A percentile compares a stretch with the other conserved stretches of the same genome.
These are phyloP conservation scores for Takifugu bimaculatus DNA, from an alignment of 2,113 vertebrate genomes.

Conservation along the genomic window DNA sequence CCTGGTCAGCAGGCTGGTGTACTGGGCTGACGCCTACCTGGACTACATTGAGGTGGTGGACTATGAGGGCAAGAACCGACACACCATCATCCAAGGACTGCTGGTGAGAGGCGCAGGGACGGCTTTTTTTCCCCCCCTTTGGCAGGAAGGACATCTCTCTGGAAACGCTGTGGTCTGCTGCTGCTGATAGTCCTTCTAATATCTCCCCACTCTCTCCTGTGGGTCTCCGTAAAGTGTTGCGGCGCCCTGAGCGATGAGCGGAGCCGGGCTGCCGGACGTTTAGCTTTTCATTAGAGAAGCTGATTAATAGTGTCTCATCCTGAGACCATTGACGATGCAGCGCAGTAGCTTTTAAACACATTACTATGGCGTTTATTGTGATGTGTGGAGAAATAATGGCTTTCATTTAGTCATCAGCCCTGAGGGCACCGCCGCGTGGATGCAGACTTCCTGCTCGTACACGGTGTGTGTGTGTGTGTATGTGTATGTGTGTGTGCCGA, in stretches of 20 bases:
- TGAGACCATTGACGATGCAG: constrained; percentile 31
- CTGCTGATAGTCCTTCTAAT: background rate
- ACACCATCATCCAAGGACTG: constrained; percentile 96
- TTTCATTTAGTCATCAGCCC: constrained; percentile 55
- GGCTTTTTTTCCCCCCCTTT: too few species aligned
- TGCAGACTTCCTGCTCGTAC: background rate
- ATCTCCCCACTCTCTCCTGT: constrained; percentile 26
- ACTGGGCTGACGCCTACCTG: constrained; percentile 97
- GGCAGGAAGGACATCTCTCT: background rate
- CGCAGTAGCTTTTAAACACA: constrained; percentile 46
- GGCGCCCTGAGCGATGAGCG: constrained; percentile 35
- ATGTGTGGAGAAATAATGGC: constrained; percentile 51
- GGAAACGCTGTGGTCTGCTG: background rate
- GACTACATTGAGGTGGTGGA: constrained; percentile 98
- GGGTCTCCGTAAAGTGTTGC: constrained; percentile 18
- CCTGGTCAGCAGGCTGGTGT: constrained; percentile 90
- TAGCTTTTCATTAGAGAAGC: constrained; percentile 61
- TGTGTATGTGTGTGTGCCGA: constrained; percentile 17
- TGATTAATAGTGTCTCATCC: constrained; percentile 57
- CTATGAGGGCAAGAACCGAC: constrained; percentile 94
- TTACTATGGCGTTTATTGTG: constrained; percentile 48
- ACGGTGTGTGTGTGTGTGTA: background rate
- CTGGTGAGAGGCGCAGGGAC: constrained; percentile 78
- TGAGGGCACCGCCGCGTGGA: constrained; percentile 18
- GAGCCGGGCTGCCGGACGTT: constrained; percentile 30